Evolutionary conservation across 2,797 vertebrate species (phyloP), one percentile per base, ranked within the genome.

Genomic region (Psittacula echo): DNA sequence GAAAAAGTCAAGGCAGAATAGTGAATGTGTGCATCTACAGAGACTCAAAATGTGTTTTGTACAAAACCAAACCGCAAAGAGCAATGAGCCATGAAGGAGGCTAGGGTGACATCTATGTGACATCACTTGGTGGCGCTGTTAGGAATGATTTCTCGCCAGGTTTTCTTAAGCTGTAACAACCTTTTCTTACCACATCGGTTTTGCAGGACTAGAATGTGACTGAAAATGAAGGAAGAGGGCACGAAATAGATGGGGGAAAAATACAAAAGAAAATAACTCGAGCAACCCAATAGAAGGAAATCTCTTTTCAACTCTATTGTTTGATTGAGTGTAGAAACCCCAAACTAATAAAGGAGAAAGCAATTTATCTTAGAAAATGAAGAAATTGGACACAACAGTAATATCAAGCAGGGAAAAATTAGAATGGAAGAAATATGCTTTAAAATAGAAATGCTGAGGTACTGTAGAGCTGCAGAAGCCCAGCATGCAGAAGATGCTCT

Each of bases 61-160:
- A 41, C 37, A 71, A 62, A 39, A 54, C 4, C 54, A 70, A 30
- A 39, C 4, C 2, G 1, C 0, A 0, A 48, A 50, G 66, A 37
- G 29, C 60, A 9, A 2, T 0, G 30, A 44, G 50, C n/a, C 47
- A 0, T 3, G 30, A n/a, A 19, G 41, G 29, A 51, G 19, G 9
- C 30, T 4, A 34, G 66, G 56, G 71, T 89, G 54, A 51, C 67
- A 24, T 5, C 47, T 64, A 21, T 32, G 19, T 12, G 54, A 7
- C 30, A 72, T 27, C 86, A 70, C 12, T 1, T 53, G 60, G 47
- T 70, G 77, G 70, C 54, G 27, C 67, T 65, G 42, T 11, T 30
- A 4, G 53, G 75, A 68, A n/a, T 0, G 21, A 2, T 21, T 70
- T 19, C 21, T 4, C 9, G 4, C 5, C 48, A 13, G 44, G 5